Evolutionary conservation across 2,113 vertebrate genomes (phyloP).

Genomic region (Myiagra hebetior): DNA sequence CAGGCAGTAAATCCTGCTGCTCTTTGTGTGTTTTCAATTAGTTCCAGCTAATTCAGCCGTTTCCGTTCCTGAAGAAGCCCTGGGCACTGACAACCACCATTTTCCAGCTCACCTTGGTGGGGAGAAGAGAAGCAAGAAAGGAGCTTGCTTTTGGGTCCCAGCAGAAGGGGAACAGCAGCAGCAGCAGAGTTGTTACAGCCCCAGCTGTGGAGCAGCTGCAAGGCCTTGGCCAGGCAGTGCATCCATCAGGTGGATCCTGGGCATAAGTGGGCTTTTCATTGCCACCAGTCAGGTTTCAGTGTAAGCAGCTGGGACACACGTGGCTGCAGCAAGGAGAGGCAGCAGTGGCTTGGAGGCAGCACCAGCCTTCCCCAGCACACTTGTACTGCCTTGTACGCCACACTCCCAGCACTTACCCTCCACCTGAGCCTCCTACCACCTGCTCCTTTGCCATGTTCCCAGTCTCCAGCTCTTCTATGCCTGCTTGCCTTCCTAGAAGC

Average conservation of each 20-base stretch:
- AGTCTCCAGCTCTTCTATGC: background rate
- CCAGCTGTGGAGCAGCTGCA: background rate
- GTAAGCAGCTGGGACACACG: background rate
- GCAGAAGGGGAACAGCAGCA: background rate
- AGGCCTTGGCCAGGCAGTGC: background rate
- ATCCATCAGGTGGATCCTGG: background rate
- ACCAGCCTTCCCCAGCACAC: background rate
- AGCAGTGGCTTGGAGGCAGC: background rate
- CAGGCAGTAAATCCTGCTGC: background rate
- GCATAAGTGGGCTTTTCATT: background rate
- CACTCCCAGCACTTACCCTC: background rate
- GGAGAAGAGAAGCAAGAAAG: background rate
- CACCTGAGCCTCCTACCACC: background rate
- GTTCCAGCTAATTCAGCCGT: background rate
- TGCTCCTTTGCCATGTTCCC: background rate
- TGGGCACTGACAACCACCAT: background rate
- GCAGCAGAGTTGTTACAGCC: background rate
- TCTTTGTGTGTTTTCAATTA: background rate
- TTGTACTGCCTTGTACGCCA: too few species aligned
- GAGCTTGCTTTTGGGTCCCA: background rate
- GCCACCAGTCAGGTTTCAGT: background rate
- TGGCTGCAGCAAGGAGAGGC: background rate
- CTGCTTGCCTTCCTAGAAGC: background rate
- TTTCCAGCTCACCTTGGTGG: background rate
- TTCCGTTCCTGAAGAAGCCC: background rate